Percentiles rank a stretch among this genome's conserved stretches.
Conservation (phyloP, 53 echinoderm and acorn worm species). For the Glandiceps talaboti region DNA sequence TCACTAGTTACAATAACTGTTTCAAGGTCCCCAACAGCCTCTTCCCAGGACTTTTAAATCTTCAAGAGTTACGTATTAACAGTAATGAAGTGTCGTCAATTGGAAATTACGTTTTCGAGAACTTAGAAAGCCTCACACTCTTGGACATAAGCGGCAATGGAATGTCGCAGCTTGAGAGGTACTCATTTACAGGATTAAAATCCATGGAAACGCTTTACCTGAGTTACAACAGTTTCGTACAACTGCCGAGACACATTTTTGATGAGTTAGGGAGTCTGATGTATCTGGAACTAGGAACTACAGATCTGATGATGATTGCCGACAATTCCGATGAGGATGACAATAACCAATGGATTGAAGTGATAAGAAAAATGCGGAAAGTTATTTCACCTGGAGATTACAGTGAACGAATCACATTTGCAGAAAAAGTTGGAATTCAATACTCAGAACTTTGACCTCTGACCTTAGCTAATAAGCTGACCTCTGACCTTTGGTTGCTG, state of each 20-base stretch:
- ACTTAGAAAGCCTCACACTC: not conserved
- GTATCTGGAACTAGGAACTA: not conserved
- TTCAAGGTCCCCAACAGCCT: not conserved
- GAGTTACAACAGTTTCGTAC: not conserved
- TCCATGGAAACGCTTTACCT: not conserved
- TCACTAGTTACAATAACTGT: not conserved
- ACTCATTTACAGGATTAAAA: not conserved
- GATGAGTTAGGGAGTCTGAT: not conserved
- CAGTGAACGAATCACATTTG: not conserved
- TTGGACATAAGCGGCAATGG: not conserved
- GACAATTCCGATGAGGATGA: not conserved
- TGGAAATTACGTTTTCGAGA: not conserved
- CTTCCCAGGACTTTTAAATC: not conserved
- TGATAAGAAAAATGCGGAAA: not conserved
- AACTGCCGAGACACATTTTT: not conserved
- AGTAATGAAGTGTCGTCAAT: not conserved
- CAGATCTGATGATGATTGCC: not conserved
- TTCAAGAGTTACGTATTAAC: not conserved
- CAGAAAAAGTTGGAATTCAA: not conserved
- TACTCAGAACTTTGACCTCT: not conserved
- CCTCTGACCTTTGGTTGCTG: not conserved
- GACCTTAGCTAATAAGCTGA: too few species aligned
- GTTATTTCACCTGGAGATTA: not conserved
- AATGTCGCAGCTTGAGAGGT: not conserved
- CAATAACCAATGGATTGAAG: not conserved